Conservation (phyloP, 2,797 vertebrate species). For the Momotus momota region DNA sequence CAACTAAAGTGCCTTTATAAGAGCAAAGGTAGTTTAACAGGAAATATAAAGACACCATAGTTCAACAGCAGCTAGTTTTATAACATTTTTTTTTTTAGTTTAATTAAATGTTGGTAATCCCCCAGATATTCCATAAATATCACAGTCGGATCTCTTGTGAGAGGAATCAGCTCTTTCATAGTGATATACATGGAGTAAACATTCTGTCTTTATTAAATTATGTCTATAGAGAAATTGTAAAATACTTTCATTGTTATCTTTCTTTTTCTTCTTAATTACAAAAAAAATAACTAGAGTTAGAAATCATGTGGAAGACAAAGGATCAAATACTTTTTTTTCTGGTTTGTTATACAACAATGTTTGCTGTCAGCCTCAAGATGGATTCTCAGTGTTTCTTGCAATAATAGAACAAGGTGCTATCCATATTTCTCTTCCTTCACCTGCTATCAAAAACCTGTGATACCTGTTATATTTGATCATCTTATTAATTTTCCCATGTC, state of each 20-base stretch:
- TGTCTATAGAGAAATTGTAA: background rate
- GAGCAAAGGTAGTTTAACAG: background rate
- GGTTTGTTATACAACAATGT: background rate
- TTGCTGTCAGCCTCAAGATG: background rate
- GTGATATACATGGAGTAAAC: background rate
- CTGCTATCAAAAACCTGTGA: background rate
- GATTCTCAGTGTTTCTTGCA: background rate
- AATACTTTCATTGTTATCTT: background rate
- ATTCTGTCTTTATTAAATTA: background rate
- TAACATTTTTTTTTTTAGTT: background rate
- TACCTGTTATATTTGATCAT: background rate
- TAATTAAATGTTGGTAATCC: background rate
- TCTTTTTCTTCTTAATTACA: background rate
- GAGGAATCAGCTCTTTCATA: background rate
- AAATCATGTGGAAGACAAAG: background rate
- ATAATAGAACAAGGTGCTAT: background rate
- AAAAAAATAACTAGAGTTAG: background rate
- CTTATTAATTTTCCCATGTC: conserved; percentile 4
- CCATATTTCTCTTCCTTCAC: background rate
- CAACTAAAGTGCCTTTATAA: background rate
- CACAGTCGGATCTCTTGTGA: background rate
- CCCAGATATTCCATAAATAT: background rate
- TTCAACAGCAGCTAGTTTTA: background rate
- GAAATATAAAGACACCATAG: background rate
- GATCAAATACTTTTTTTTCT: background rate